phyloP scores from a whole-genome alignment of 2,113 vertebrate species.

The Uria lomvia region DNA sequence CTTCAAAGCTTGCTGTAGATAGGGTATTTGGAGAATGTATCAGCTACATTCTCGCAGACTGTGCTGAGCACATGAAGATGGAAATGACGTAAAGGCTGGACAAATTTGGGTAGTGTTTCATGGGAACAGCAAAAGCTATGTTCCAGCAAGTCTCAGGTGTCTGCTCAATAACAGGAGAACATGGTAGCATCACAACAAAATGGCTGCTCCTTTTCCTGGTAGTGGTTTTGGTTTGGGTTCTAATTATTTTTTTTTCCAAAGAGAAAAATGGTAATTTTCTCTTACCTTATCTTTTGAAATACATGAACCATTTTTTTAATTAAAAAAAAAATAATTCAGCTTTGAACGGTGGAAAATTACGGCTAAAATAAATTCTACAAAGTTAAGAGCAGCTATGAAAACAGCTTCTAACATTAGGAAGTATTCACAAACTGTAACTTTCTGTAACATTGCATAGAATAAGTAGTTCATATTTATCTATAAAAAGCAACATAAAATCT shows the following conservation, averaged over 20 bases:
- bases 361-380: neutral
- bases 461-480: neutral
- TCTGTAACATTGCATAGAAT: neutral
- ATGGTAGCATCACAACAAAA: neutral
- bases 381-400: neutral
- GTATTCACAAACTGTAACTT: neutral
- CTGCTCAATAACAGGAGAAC: neutral
- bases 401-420: neutral
- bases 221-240: neutral
- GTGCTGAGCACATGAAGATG: neutral
- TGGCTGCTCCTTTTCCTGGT: neutral
- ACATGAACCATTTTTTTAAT: neutral
- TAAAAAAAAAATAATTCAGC: neutral
- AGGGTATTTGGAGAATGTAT: neutral
- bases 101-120: neutral
- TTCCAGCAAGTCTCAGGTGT: neutral
- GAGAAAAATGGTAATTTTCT: neutral
- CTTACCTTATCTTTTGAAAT: neutral
- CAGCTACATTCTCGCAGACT: fast-evolving
- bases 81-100: neutral
- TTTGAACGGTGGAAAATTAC: neutral
- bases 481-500: neutral
- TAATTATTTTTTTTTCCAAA: neutral
- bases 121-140: neutral
- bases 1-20: neutral